Base-by-base conservation (phyloP, 2,113 vertebrate genomes). In the human region DNA sequence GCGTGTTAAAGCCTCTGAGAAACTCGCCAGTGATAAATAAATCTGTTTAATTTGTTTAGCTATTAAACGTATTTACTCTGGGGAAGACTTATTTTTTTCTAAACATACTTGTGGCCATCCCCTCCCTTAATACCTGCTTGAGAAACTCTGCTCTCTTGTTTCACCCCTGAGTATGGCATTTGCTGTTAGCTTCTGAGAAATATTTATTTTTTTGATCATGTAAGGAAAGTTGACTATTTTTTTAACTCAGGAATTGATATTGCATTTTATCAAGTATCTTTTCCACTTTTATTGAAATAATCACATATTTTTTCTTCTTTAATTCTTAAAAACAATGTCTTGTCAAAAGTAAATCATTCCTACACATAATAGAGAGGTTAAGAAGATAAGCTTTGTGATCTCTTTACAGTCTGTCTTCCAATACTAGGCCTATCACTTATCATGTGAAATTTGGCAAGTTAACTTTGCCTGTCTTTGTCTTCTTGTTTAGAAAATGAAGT, bases 11-110 rank as follows among this genome's bases (percentile, higher is more conserved):
- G 20, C 23, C 57, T 45, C 25, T 78, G 89, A 96, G 81, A 93
- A 90, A 92, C 45, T 3, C 35, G 86, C 82, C 20, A 59, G 22
- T 32, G 22, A 90, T 61, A 97, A 76, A 81, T 23, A 88, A 86
- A 70, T 50, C 45, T 32, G 20, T 61, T 94, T 84, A 89, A 92
- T 78, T 92, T 93, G 40, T 90, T 95, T 89, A 93, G 13, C 25
- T 94, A 61, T 48, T 50, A 35, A 50, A 85, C 4, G 78, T 97
- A 40, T 86, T 96, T 96, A 52, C 66, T 97, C 18, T 70, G 48
- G 30, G 59, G 18, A 76, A 95, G 48, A 52, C 5, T 83, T 25
- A 20, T 48, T 66, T 93, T 95, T 95, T 89, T 89, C 35, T 76
- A 83, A 96, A 87, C 72, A 90, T 22, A 89, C 35, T 12, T 88